A percentile compares a stretch with the other conserved stretches of the same genome.
Evolutionary conservation across 2,888 invertebrate genomes (phyloP).

Genomic region (Amphipyra berbera): DNA sequence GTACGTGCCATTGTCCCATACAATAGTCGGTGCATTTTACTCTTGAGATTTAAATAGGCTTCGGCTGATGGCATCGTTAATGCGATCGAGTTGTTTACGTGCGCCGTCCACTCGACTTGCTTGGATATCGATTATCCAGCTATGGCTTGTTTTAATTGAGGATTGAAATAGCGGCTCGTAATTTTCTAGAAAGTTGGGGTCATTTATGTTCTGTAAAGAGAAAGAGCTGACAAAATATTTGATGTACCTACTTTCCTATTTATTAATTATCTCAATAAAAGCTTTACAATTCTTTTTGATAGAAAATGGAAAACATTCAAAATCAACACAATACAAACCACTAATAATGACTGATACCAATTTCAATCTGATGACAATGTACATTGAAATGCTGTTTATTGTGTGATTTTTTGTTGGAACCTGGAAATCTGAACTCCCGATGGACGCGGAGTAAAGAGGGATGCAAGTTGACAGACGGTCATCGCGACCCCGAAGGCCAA

Average conservation of each 20-base stretch:
- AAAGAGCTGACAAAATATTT: too few species aligned
- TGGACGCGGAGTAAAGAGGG: conserved; percentile 40
- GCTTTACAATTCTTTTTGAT: too few species aligned
- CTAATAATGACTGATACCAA: neutral
- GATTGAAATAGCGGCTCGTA: conserved; percentile 13
- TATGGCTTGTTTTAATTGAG: conserved; percentile 35
- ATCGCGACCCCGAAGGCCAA: conserved; percentile 47
- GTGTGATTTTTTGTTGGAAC: conserved; percentile 22
- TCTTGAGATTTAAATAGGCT: conserved; percentile 77
- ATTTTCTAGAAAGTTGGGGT: conserved; percentile 13
- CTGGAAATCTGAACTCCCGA: conserved; percentile 41
- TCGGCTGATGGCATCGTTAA: conserved; percentile 68
- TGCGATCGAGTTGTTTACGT: conserved; percentile 66
- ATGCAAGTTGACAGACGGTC: conserved; percentile 63
- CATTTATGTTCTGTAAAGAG: too few species aligned
- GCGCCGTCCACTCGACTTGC: conserved; percentile 32
- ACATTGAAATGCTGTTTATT: conserved; percentile 21
- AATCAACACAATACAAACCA: neutral
- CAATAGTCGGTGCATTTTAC: conserved; percentile 74
- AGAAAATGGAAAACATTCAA: neutral
- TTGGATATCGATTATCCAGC: conserved; percentile 36
- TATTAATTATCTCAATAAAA: too few species aligned
- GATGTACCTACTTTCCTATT: too few species aligned
- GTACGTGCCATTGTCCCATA: conserved; percentile 76
- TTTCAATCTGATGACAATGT: neutral